phyloP scores from a whole-genome alignment of 1,140 invertebrate species.

The Drosophila bipectinata region DNA sequence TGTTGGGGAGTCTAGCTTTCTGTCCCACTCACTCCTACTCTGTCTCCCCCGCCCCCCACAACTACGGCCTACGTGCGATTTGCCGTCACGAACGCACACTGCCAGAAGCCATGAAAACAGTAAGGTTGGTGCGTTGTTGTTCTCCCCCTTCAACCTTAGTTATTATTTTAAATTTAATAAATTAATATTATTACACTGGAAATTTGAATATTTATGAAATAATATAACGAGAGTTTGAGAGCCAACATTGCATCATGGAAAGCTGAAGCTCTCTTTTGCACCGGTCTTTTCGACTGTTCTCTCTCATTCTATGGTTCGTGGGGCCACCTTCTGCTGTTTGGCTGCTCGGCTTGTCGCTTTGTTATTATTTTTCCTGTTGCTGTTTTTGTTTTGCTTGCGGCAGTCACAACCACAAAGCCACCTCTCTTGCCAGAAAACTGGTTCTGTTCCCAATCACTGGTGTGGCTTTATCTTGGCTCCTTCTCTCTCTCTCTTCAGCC shows the following conservation, averaged over 20 bases:
- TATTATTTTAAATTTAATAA: background rate
- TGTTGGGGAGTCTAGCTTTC: constrained; percentile 6
- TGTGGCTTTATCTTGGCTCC: constrained; percentile 50
- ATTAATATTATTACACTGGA: too few species aligned
- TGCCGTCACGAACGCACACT: constrained; percentile 18
- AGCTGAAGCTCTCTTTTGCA: constrained; percentile 40
- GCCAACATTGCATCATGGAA: constrained; percentile 30
- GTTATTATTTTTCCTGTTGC: constrained; percentile 67
- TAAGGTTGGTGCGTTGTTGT: background rate
- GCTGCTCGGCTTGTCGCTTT: constrained; percentile 47
- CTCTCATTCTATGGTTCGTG: constrained; percentile 22
- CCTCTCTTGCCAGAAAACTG: constrained; percentile 59
- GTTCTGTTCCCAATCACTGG: constrained; percentile 43
- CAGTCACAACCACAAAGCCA: constrained; percentile 62
- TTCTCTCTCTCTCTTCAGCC: background rate
- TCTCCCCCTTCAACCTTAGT: constrained; percentile 12
- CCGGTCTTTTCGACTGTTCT: constrained; percentile 66
- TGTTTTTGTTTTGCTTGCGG: constrained; percentile 63
- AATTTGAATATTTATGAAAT: background rate
- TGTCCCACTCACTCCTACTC: constrained; percentile 30
- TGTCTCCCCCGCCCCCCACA: constrained; percentile 26
- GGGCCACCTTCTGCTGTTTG: background rate
- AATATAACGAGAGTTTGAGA: background rate
- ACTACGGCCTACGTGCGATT: constrained; percentile 65
- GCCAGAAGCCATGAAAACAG: constrained; percentile 5